Evolutionary conservation across 2,888 invertebrate genomes (phyloP).

Genomic region (Hanleya hanleyi): DNA sequence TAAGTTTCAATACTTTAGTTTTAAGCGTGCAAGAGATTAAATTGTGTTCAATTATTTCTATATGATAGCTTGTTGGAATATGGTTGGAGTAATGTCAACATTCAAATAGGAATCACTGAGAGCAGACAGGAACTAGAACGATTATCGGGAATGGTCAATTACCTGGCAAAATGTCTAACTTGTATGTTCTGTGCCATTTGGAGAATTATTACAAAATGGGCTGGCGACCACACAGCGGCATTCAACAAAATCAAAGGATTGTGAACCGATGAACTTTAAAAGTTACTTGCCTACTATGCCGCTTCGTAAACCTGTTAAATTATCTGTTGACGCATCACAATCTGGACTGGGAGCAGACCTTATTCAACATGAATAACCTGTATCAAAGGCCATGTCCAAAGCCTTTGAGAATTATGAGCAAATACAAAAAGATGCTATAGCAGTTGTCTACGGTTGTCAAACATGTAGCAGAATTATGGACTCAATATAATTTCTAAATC

Average conservation of each 20-base stretch:
- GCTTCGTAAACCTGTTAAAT: not conserved
- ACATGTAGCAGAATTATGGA: too few species aligned
- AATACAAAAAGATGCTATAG: slow-evolving; percentile 25
- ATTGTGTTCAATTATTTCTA: too few species aligned
- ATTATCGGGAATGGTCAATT: slow-evolving; percentile 14
- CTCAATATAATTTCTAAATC: too few species aligned
- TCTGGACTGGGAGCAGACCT: slow-evolving; percentile 11
- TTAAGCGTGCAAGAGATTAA: too few species aligned
- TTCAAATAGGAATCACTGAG: not conserved
- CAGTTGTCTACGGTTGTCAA: too few species aligned
- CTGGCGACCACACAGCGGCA: not conserved
- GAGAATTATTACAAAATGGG: slow-evolving; percentile 2
- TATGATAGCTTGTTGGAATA: too few species aligned
- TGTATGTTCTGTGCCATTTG: not conserved
- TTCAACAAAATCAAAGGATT: not conserved
- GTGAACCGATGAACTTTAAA: too few species aligned
- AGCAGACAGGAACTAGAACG: not conserved
- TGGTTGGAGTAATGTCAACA: too few species aligned
- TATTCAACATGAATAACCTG: slow-evolving; percentile 17
- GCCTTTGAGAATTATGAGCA: slow-evolving; percentile 15
- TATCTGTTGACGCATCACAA: slow-evolving; percentile 10
- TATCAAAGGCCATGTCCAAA: slow-evolving; percentile 12
- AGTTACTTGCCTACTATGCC: not conserved
- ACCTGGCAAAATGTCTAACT: slow-evolving; percentile 14
- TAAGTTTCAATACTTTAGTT: too few species aligned